Percentiles rank a stretch among this genome's conserved stretches.
phyloP scores from a whole-genome alignment of 2,888 invertebrate species.

The Willowsia nigromaculata region DNA sequence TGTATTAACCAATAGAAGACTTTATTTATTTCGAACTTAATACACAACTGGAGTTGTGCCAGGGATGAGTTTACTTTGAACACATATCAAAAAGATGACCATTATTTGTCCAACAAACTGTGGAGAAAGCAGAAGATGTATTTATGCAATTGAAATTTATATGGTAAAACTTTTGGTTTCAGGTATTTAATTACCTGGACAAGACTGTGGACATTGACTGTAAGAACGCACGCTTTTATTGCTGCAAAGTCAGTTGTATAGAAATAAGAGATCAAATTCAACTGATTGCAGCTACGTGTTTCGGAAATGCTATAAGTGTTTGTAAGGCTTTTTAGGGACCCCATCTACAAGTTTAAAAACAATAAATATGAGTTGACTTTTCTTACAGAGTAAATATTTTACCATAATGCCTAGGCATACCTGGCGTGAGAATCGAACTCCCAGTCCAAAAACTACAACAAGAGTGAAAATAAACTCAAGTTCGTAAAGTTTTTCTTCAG shows the following conservation, averaged over 20 bases:
- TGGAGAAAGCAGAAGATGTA: neutral
- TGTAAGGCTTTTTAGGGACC: neutral
- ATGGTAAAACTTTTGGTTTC: neutral
- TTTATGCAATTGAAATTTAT: neutral
- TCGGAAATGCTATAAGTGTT: neutral
- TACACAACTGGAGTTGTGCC: too few species aligned
- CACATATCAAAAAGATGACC: slow-evolving; percentile 4
- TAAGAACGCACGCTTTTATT: neutral
- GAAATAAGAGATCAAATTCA: neutral
- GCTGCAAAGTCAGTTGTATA: neutral
- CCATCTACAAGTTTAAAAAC: neutral
- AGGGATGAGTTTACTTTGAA: slow-evolving; percentile 6
- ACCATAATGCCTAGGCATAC: neutral
- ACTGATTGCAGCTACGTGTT: neutral
- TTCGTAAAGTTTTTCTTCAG: slow-evolving; percentile 80
- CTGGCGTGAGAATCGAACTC: neutral
- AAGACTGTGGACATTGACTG: neutral
- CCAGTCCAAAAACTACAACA: neutral
- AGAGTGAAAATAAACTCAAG: neutral
- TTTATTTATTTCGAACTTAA: too few species aligned
- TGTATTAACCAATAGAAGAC: too few species aligned
- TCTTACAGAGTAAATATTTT: neutral
- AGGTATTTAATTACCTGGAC: neutral
- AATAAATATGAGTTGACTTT: neutral
- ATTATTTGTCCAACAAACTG: slow-evolving; percentile 2